Percentiles rank a stretch among this genome's conserved stretches.
These are phyloP conservation scores for Taphrorychus bicolor DNA, from an alignment of 2,888 invertebrate genomes.

Conservation along the genomic window DNA sequence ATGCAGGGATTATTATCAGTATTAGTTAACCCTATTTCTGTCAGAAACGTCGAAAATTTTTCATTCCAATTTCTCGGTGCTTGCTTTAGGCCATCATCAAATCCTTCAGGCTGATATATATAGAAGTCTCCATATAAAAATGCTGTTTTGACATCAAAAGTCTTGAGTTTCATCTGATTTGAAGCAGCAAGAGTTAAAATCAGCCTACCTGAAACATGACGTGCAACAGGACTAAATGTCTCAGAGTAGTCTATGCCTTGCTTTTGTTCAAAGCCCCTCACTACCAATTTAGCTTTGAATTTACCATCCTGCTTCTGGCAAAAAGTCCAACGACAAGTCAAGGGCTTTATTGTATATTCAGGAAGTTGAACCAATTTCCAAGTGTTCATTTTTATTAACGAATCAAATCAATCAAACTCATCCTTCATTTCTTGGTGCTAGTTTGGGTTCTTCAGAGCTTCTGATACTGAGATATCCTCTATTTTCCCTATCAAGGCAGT, in stretches of 20 bases:
- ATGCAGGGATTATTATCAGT: not conserved
- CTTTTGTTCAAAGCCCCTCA: slow-evolving; percentile 29
- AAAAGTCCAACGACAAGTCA: too few relatives aligned
- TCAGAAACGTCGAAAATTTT: not conserved
- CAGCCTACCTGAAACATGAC: slow-evolving; percentile 25
- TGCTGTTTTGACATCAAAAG: slow-evolving; percentile 31
- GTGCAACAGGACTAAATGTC: slow-evolving; percentile 30
- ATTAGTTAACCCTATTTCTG: not conserved
- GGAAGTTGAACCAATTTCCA: too few relatives aligned
- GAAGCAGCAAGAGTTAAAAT: slow-evolving; percentile 23
- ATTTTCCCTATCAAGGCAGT: too few relatives aligned
- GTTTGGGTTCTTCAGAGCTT: too few relatives aligned
- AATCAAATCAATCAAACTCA: too few relatives aligned
- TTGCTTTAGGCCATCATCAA: slow-evolving; percentile 7
- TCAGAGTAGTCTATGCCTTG: slow-evolving; percentile 22
- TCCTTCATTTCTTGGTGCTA: too few relatives aligned
- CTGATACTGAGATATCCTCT: too few relatives aligned
- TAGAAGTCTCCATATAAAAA: slow-evolving; percentile 31
- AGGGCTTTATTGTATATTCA: too few relatives aligned
- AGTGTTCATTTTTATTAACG: too few relatives aligned
- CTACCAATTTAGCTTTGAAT: slow-evolving; percentile 30
- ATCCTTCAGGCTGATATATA: slow-evolving; percentile 31
- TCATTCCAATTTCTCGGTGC: not conserved
- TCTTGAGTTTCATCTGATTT: slow-evolving; percentile 2
- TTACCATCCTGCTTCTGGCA: too few relatives aligned